phyloP scores from a whole-genome alignment of 2,797 vertebrate species.

The Parambassis ranga region DNA sequence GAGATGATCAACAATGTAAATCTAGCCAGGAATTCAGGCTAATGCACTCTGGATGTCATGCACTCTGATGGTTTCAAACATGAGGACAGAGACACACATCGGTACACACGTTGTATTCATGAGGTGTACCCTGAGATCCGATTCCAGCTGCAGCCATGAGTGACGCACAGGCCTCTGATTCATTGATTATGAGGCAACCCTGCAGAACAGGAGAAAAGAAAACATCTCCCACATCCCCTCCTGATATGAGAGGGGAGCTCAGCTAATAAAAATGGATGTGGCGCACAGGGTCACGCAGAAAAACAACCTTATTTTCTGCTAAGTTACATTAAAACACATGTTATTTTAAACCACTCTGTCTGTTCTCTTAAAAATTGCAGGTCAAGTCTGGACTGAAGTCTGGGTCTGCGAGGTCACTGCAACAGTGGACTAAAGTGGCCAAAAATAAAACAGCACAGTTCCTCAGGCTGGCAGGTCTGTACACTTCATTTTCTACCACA shows the following conservation, averaged over 20 bases:
- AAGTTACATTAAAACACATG: constrained; percentile 32
- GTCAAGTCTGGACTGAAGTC: constrained; percentile 13
- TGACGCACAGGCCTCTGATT: constrained; percentile 33
- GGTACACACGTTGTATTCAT: constrained; percentile 54
- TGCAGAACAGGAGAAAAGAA: constrained; percentile 4
- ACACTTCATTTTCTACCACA: background rate
- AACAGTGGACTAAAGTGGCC: background rate
- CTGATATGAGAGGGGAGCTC: background rate
- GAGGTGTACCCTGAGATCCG: constrained; percentile 45
- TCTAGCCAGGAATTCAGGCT: constrained; percentile 18
- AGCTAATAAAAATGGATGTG: constrained; percentile 45
- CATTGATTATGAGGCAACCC: constrained; percentile 53
- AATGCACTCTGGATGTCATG: constrained; percentile 30
- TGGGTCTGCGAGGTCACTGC: constrained; percentile 7
- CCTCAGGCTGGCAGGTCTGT: background rate
- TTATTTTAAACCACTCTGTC: constrained; percentile 37
- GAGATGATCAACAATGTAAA: constrained; percentile 32
- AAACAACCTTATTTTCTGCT: constrained; percentile 32
- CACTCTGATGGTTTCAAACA: constrained; percentile 48
- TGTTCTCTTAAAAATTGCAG: constrained; percentile 19
- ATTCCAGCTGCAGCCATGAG: constrained; percentile 45
- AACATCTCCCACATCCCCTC: no score
- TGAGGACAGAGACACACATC: constrained; percentile 13
- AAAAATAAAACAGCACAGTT: background rate
- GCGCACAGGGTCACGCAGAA: background rate